Base-by-base conservation (phyloP, 2,113 vertebrate genomes). In the Ictalurus furcatus region DNA sequence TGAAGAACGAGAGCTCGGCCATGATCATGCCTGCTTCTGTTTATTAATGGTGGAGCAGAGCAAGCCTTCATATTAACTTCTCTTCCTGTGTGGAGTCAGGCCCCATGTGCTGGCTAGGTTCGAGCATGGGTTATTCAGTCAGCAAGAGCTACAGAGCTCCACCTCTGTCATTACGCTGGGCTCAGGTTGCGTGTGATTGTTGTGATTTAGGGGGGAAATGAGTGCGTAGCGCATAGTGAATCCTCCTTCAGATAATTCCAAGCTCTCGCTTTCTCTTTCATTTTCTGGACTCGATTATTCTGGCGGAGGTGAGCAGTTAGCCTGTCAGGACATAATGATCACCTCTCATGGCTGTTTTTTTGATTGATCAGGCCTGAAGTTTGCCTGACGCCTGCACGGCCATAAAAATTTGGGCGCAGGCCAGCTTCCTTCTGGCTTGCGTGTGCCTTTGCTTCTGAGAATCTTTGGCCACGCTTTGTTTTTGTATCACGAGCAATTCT, bases 251-350 rank as follows among this genome's bases (percentile, higher is more conserved):
- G 78, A 79, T 90, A 80, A 81, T 81, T 85, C 67, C 3, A 28
- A 83, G 81, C 30, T 28, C 63, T 88, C 78, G 6, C 63, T 76
- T 88, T 84, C 88, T 71, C 85, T 65, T 95, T 95, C 93, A 96
- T 96, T 94, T 95, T 92, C 86, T 76, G 21, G 19, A 87, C 88
- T 87, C 93, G 94, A 94, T 96, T 95, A 94, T 95, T 94, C 94
- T 93, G 93, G 94, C 92, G 92, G 93, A 92, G 94, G 89, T 91
- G 91, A 91, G 94, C 92, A 93, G 94, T 94, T 94, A 93, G 93
- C 92, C 93, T 93, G 93, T 92, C 90, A 94, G 93, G 93, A 52
- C 30, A 37, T 61, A 80, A 87, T 76, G 74, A 84, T 82, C 54
- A 58, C 73, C 63, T 73, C 59, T 84, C 34, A 59, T 83, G 76